Evolutionary conservation across 2,113 vertebrate genomes (phyloP).

Genomic region (Ellobius talpinus): DNA sequence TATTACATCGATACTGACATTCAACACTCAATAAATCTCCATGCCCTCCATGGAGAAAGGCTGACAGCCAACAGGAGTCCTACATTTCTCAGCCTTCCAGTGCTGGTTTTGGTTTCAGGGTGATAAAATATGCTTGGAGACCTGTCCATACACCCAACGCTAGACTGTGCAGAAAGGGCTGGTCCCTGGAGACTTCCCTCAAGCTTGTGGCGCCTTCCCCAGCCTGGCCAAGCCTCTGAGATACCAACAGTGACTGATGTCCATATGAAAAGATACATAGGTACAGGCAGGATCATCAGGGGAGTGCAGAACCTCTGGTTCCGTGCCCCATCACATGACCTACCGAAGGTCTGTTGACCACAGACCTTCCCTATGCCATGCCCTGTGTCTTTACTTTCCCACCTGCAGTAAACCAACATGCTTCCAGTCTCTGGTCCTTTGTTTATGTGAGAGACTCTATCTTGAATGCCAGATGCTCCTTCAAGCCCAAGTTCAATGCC

Average conservation of each 20-base stretch:
- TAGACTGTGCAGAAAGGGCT: neutral
- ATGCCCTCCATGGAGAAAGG: conserved; percentile 67
- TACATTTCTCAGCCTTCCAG: conserved; percentile 65
- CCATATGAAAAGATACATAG: neutral
- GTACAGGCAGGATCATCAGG: neutral
- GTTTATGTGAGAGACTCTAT: neutral
- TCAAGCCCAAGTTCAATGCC: neutral
- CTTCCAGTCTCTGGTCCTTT: neutral
- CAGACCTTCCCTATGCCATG: neutral
- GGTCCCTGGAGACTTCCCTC: neutral
- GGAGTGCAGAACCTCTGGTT: neutral
- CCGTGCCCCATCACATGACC: neutral
- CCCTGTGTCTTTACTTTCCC: neutral
- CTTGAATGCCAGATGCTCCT: neutral
- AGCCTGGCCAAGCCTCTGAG: neutral
- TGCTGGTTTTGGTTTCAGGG: conserved; percentile 52
- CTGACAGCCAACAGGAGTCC: conserved; percentile 66
- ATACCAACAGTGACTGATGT: neutral
- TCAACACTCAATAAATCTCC: conserved; percentile 84
- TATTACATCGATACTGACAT: conserved; percentile 85
- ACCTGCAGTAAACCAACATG: neutral
- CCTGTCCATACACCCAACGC: neutral
- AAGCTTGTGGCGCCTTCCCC: neutral
- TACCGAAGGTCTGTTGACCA: neutral
- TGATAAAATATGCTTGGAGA: conserved; percentile 33